A percentile compares a stretch with the other conserved stretches of the same genome.
These are phyloP conservation scores for Agraylea sexmaculata DNA, from an alignment of 1,140 invertebrate species.

Conservation along the genomic window DNA sequence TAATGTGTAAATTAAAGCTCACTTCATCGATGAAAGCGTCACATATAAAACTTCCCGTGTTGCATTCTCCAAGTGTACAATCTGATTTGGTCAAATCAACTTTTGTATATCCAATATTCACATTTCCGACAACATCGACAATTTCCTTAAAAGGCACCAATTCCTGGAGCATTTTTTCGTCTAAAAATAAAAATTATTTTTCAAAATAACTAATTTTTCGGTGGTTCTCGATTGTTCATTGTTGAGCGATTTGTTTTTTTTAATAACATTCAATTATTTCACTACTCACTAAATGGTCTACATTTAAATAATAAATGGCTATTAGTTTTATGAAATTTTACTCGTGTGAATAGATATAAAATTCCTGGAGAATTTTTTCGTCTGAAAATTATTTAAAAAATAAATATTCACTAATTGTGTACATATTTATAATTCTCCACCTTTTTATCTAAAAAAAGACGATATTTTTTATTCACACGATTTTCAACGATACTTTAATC, in stretches of 20 bases:
- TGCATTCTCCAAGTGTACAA: conserved; percentile 56
- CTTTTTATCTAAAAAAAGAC: background rate
- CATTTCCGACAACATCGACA: conserved; percentile 42
- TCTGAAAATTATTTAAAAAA: background rate
- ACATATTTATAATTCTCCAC: background rate
- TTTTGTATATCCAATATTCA: conserved; percentile 41
- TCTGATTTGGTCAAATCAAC: conserved; percentile 43
- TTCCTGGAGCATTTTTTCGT: conserved; percentile 37
- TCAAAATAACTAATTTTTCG: background rate
- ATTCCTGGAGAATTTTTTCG: background rate
- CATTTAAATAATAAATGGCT: no score
- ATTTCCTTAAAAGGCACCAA: conserved; percentile 44
- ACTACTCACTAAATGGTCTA: no score
- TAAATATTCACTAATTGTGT: background rate
- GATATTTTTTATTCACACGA: background rate
- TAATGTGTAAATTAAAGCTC: conserved; percentile 18
- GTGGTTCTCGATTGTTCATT: no score
- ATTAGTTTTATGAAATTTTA: background rate
- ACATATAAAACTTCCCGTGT: conserved; percentile 61
- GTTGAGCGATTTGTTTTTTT: no score
- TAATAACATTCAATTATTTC: no score
- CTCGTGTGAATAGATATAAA: no score
- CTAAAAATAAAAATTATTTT: conserved; percentile 21
- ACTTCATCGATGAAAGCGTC: conserved; percentile 57
- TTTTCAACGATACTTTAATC: background rate